Evolutionary conservation across 2,113 vertebrate species (phyloP), one percentile per base, ranked within the genome.

Genomic region (Girardinichthys multiradiatus): DNA sequence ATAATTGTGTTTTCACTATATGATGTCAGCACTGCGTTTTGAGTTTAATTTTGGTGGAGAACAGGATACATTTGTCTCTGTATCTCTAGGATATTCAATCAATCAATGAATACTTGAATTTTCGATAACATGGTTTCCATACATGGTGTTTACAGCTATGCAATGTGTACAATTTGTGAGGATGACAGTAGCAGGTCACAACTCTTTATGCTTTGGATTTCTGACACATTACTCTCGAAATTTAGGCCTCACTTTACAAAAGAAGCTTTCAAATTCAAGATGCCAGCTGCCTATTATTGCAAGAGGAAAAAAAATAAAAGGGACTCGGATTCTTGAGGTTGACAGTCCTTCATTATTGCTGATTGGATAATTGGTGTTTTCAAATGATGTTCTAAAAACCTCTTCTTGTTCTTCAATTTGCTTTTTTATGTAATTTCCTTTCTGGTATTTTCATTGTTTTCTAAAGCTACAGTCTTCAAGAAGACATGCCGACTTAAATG

Each of bases 1-100:
- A 29, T 76, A 31, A 66, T 65, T 83, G 68, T 57, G 68, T 70
- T 76, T 26, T 66, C 72, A 59, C 57, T 76, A 27, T 70, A 28
- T 72, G 45, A 65, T 68, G 51, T 72, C 31, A 27, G 26, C 24
- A 27, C 57, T 64, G 19, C 57, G 67, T 74, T n/a, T 68, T 69
- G 15, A 24, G 29, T 64, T 74, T 45, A 62, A 73, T 64, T 85
- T 66, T 58, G 35, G 30, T 58, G 57, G 10, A 45, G 35, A 75
- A 19, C 30, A 72, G 35, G 19, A 37, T 54, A 29, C 39, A 42
- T 42, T 24, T 42, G 14, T 39, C n/a, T 69, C 35, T 51, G 9
- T 24, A 31, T 21, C 14, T 30, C 58, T 28, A 4, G 28, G 6
- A 33, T 37, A 21, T 28, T 13, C 2, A 8, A 17, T 9, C 15